These are phyloP conservation scores for Lagopus leucura DNA, from an alignment of 2,113 vertebrate species.

Conservation along the genomic window DNA sequence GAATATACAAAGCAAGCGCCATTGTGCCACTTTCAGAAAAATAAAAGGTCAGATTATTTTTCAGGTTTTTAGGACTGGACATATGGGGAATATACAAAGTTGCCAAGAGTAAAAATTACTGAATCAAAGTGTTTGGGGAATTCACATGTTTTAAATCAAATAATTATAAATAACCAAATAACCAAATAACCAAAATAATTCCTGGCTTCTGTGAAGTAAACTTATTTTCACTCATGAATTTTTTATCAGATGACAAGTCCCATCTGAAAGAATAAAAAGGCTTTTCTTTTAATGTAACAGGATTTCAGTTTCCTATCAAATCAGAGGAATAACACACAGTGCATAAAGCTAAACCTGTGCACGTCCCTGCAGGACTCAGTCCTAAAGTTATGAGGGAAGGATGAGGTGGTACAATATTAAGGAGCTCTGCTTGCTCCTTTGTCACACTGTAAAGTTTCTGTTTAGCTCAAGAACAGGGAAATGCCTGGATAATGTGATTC, in stretches of 20 bases:
- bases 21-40: not conserved
- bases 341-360: not conserved
- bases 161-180: too few relatives aligned
- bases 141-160: not conserved
- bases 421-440: not conserved
- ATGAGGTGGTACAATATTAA: not conserved
- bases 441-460: not conserved
- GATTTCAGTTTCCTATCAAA: not conserved
- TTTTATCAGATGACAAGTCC: not conserved
- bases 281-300: not conserved
- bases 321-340: not conserved
- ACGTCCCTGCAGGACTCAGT: not conserved
- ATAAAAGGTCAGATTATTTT: not conserved
- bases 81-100: not conserved
- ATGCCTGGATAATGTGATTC: not conserved
- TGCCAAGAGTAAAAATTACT: not conserved
- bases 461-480: slow-evolving; percentile 15
- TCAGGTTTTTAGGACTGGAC: not conserved
- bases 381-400: not conserved
- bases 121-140: not conserved
- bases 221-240: not conserved
- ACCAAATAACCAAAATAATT: too few relatives aligned
- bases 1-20: not conserved
- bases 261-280: not conserved
- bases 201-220: not conserved